A percentile compares a stretch with the other conserved stretches of the same genome.
Evolutionary conservation across 2,113 vertebrate genomes (phyloP).

Genomic region (Turdus rufiventris): DNA sequence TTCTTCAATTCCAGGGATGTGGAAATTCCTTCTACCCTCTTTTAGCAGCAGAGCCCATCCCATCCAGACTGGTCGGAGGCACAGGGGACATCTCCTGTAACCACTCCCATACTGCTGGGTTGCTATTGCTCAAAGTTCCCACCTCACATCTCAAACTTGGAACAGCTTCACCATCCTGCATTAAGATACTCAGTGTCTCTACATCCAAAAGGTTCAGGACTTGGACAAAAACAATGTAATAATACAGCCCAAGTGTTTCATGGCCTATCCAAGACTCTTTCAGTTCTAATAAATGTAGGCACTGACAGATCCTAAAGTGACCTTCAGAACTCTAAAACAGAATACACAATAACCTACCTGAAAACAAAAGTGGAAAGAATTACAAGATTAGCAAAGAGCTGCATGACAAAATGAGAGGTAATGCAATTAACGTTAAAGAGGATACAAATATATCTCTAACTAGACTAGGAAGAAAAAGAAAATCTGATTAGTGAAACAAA

Average conservation of each 20-base stretch:
- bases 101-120: not conserved
- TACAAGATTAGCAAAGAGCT: not conserved
- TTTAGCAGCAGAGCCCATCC: not conserved
- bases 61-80: rapidly evolving
- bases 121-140: not conserved
- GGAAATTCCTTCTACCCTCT: not conserved
- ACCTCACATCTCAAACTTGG: not conserved
- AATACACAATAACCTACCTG: not conserved
- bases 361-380: not conserved
- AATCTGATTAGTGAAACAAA: not conserved
- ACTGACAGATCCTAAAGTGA: not conserved
- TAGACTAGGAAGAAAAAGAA: not conserved
- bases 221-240: not conserved
- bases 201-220: not conserved
- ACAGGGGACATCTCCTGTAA: not conserved
- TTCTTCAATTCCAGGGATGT: not conserved
- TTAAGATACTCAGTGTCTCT: not conserved
- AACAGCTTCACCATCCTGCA: not conserved
- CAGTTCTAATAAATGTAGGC: not conserved
- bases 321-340: not conserved
- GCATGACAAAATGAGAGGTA: not conserved
- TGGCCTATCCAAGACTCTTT: not conserved
- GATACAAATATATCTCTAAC: not conserved
- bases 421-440: not conserved
- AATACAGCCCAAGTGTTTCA: not conserved